Percentiles rank a stretch among this genome's conserved stretches.
Conservation (phyloP, 2,113 vertebrate genomes). For the Gymnorhina tibicen region DNA sequence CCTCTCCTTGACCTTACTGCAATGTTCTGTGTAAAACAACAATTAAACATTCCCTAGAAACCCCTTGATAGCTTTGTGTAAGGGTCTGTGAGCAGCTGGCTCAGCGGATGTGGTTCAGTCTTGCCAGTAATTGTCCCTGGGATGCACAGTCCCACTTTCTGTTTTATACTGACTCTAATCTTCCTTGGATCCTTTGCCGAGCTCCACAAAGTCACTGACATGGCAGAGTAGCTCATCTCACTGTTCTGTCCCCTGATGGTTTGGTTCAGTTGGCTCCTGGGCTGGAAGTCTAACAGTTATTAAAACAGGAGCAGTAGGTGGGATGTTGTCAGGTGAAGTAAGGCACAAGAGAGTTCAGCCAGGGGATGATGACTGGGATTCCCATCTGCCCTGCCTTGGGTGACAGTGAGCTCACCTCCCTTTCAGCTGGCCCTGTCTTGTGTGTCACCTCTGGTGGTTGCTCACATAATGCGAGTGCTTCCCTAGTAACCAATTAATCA, state of each 20-base stretch:
- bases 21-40: neutral
- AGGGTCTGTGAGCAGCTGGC: neutral
- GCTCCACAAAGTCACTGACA: neutral
- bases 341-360: neutral
- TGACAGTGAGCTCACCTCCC: neutral
- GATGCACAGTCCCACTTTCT: neutral
- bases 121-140: neutral
- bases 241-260: neutral
- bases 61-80: neutral
- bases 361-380: neutral
- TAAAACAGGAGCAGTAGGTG: neutral
- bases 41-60: neutral
- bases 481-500: neutral
- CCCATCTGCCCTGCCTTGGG: neutral
- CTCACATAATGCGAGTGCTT: fast-evolving
- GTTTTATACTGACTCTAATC: neutral
- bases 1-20: neutral
- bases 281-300: neutral
- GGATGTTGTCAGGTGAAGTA: neutral
- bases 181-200: fast-evolving
- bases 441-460: neutral
- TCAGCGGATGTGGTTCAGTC: neutral
- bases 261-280: neutral
- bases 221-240: neutral
- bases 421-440: neutral